Evolutionary conservation across 2,888 invertebrate species (phyloP), one percentile per base, ranked within the genome.

Genomic region (Drosophila emarginata): DNA sequence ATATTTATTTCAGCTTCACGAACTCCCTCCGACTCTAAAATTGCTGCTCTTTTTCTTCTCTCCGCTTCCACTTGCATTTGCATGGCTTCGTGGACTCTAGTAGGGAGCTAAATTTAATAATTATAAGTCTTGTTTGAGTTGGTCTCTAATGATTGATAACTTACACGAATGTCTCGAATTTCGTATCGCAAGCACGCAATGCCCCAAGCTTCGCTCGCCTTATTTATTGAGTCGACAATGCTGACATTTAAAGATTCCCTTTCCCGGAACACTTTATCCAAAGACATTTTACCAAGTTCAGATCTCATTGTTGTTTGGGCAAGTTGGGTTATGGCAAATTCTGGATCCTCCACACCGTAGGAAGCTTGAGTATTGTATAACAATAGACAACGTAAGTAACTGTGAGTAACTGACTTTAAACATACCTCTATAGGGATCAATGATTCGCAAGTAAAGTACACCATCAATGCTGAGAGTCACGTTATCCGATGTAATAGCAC

Each of bases 11-110:
- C 98, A 0, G 97, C 97, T 77, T 96, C 96, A 26, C 97, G 93
- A 9, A 95, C 94, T 90, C 99, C 99, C 93, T 99, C 99, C 0
- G 99, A 99, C 91, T 99, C 99, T 74, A 99, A 93, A 88, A 99
- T 97, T 14, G 98, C 96, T 0, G 99, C 99, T 77, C 99, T 93
- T 91, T 99, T 99, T 89, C 96, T 95, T 62, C 99, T 93, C 91
- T 99, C 99, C 0, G 99, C 99, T 92, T 99, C 99, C 0, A 99
- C 99, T 93, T 99, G 99, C 98, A 99, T 99, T 92, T 99, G 99
- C 99, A 99, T 99, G 0, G 99, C 99, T 92, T 99, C 99, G 89
- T 99, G 97, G 1, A 99, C 96, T 83, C 98, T 94, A 0, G 94
- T 92, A 0, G 99, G 99, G 96, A 93, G 96, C 97, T 97, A 83